A percentile compares a stretch with the other conserved stretches of the same genome.
phyloP scores from a whole-genome alignment of 2,797 vertebrate species.

The Menidia menidia region DNA sequence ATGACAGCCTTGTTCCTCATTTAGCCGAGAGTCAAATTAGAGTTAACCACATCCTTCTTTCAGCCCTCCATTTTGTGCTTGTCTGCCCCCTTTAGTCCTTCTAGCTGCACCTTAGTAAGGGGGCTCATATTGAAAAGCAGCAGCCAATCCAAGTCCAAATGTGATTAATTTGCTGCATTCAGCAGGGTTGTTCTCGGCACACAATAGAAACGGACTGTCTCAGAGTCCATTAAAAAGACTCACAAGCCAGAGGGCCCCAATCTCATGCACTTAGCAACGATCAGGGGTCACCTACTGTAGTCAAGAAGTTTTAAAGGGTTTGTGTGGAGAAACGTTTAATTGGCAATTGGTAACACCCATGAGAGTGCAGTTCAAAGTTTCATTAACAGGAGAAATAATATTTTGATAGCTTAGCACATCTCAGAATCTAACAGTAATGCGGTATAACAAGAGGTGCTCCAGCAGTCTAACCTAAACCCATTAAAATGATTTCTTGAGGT shows the following conservation, averaged over 20 bases:
- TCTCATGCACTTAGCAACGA: constrained; percentile 79
- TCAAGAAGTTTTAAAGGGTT: constrained; percentile 67
- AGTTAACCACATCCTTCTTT: constrained; percentile 66
- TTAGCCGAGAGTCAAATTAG: constrained; percentile 83
- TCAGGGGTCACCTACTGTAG: constrained; percentile 68
- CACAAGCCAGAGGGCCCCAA: constrained; percentile 75
- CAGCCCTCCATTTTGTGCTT: constrained; percentile 71
- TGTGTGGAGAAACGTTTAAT: constrained; percentile 19
- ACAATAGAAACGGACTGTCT: constrained; percentile 90
- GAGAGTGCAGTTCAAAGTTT: constrained; percentile 28
- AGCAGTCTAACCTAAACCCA: constrained; percentile 47
- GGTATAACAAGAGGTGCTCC: constrained; percentile 51
- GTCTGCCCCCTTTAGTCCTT: constrained; percentile 77
- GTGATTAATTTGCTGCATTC: constrained; percentile 95
- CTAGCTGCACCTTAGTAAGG: constrained; percentile 83
- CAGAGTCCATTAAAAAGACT: constrained; percentile 89
- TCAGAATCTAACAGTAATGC: constrained; percentile 58
- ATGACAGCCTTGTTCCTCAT: constrained; percentile 85
- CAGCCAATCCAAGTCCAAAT: constrained; percentile 85
- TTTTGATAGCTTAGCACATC: constrained; percentile 58
- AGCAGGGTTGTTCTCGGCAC: constrained; percentile 79
- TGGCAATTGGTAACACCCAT: background rate
- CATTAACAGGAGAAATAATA: constrained; percentile 50
- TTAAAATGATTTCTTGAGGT: constrained; percentile 60
- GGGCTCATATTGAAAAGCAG: constrained; percentile 81